Evolutionary conservation across 1,140 invertebrate species (phyloP).

Genomic region (Aphaenogaster floridana): DNA sequence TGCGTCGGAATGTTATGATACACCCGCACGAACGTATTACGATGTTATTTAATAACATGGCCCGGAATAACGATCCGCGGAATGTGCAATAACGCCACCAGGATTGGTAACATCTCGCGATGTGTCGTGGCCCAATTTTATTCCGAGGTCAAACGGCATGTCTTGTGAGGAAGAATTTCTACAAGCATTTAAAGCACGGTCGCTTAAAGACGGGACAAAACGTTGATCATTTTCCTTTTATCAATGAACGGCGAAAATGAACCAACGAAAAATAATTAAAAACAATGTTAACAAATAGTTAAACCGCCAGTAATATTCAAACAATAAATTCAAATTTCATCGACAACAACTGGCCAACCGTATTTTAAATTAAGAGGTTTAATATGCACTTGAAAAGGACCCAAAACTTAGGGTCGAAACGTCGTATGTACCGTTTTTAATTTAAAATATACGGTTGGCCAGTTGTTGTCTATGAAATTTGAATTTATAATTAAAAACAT

Average conservation of each 20-base stretch:
- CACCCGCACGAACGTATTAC: not conserved
- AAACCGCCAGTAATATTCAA: too few species aligned
- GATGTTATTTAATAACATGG: slow-evolving; percentile 29
- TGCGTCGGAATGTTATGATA: not conserved
- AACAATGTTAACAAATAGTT: too few species aligned
- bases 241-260: not conserved
- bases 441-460: too few species aligned
- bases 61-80: slow-evolving; percentile 41
- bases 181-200: not conserved
- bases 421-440: too few species aligned
- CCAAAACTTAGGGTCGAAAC: too few species aligned
- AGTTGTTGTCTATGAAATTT: too few species aligned
- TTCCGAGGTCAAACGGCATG: slow-evolving; percentile 70
- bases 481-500: not conserved
- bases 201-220: not conserved
- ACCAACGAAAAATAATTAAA: not conserved
- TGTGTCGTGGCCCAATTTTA: slow-evolving; percentile 73
- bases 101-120: slow-evolving; percentile 43
- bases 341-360: too few species aligned
- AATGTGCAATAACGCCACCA: slow-evolving; percentile 41
- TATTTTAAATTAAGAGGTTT: too few species aligned
- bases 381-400: too few species aligned
- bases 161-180: slow-evolving; percentile 45
- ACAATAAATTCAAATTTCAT: too few species aligned
- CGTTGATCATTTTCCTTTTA: not conserved